Evolutionary conservation across 2,113 vertebrate species (phyloP).

Genomic region (Otocyon megalotis): DNA sequence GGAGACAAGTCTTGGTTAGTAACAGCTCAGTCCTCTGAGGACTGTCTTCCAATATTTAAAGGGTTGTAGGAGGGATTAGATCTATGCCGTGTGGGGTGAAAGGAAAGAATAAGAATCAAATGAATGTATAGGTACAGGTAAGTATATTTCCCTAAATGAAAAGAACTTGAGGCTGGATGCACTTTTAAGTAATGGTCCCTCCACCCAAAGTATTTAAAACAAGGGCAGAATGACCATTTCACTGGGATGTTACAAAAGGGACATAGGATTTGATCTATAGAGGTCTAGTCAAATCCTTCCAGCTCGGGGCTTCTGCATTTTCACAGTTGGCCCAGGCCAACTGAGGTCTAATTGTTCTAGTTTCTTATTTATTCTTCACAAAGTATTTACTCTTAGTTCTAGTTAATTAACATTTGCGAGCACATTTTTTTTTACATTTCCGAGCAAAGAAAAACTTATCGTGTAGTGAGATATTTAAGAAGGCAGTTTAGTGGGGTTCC

Average conservation of each 20-base stretch:
- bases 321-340: background rate
- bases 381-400: conserved; percentile 40
- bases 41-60: conserved; percentile 46
- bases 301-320: conserved; percentile 42
- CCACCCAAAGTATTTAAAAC: conserved; percentile 20
- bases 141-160: conserved; percentile 15
- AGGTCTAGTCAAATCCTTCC: background rate
- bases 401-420: conserved; percentile 45
- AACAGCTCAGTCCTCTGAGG: background rate
- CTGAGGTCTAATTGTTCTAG: conserved; percentile 12
- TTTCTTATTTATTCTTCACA: conserved; percentile 18
- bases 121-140: background rate
- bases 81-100: conserved; percentile 11
- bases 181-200: background rate
- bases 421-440: conserved; percentile 53
- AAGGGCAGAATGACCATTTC: conserved; percentile 1
- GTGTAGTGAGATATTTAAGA: conserved; percentile 43
- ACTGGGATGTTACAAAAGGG: background rate
- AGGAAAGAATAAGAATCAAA: background rate
- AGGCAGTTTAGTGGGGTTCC: background rate
- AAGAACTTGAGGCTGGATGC: background rate
- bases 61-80: background rate
- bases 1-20: background rate
- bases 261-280: background rate
- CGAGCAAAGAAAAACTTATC: conserved; percentile 44